phyloP scores from a whole-genome alignment of 2,113 vertebrate genomes.

The Neopipo cinnamomea region DNA sequence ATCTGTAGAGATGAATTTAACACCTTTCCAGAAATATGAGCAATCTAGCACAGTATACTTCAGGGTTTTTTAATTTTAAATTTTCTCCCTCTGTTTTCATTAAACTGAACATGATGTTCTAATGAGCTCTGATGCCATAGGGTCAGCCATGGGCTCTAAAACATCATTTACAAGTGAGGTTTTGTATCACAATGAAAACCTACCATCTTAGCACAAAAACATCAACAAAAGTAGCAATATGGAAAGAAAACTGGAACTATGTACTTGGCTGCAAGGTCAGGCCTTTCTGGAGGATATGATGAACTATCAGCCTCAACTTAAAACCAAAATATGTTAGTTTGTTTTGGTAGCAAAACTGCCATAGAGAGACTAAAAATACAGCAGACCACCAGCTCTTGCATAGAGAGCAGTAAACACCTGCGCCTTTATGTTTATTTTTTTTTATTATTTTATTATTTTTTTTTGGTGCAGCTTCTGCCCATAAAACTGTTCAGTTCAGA shows the following conservation, averaged over 20 bases:
- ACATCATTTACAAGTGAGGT: neutral
- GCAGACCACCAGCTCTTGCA: neutral
- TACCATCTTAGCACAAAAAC: neutral
- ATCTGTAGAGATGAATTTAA: neutral
- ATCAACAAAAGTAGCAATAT: neutral
- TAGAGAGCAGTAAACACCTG: neutral
- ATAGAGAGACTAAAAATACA: neutral
- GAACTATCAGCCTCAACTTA: neutral
- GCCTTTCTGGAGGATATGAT: neutral
- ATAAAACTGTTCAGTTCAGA: neutral
- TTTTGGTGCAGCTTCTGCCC: neutral
- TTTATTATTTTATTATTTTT: neutral
- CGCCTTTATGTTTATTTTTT: neutral
- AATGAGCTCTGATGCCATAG: neutral
- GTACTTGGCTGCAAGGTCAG: neutral
- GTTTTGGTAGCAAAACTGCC: neutral
- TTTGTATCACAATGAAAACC: neutral
- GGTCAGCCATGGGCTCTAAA: neutral
- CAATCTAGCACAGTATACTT: neutral
- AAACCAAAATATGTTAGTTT: neutral
- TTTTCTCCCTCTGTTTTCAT: neutral
- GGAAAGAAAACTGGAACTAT: neutral
- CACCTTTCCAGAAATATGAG: neutral
- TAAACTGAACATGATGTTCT: neutral
- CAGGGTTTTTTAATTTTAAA: neutral